Evolutionary conservation across 2,888 invertebrate species (phyloP), one percentile per base, ranked within the genome.

Genomic region (Lasioglossum pauxillum): DNA sequence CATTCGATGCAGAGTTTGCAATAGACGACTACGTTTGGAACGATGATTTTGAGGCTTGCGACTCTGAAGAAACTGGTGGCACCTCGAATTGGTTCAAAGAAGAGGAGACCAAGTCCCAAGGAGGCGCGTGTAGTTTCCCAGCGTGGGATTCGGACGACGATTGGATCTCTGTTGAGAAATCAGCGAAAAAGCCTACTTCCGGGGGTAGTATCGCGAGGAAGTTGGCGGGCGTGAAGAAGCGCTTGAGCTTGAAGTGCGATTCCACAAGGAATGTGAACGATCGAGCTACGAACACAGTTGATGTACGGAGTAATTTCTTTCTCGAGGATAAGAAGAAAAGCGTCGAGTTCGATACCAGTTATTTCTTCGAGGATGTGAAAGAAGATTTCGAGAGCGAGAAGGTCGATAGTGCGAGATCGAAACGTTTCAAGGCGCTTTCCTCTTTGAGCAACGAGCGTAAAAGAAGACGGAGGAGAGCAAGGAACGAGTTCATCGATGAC

Each of bases 401-500:
- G 19, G 5, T 75, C 1, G 7, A 16, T 14, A 46, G 14, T 19
- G 23, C 14, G 10, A 49, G 16, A 44, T 27, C 14, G 53, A 27
- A 64, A 69, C 23, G 16, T 12, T 27, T 53, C 5, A 23, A 57
- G 31, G 7, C 5, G 12, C 19, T 10, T 16, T 57, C 38, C 38
- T 19, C 35, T 19, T 35, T 3, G 12, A 81, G 85, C 1, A 44
- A 78, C 7, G 85, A 76, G 49, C 46, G 74, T 3, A 57, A 75
- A 14, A 79, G 67, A n/a, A 83, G 31, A 16, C 38, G 12, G 7
- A 90, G 64, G n/a, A 89, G 80, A 44, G n/a, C 23, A 8, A 87
- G 77, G 41, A 89, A 84, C 27, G 95, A 95, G 0, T 98, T 97
- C 91, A 94, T 98, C 64, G 96, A 97, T 69, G 95, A 96, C 78